A percentile compares a stretch with the other conserved stretches of the same genome.
Evolutionary conservation across 2,113 vertebrate species (phyloP).

Genomic region (Eudyptes chrysolophus): DNA sequence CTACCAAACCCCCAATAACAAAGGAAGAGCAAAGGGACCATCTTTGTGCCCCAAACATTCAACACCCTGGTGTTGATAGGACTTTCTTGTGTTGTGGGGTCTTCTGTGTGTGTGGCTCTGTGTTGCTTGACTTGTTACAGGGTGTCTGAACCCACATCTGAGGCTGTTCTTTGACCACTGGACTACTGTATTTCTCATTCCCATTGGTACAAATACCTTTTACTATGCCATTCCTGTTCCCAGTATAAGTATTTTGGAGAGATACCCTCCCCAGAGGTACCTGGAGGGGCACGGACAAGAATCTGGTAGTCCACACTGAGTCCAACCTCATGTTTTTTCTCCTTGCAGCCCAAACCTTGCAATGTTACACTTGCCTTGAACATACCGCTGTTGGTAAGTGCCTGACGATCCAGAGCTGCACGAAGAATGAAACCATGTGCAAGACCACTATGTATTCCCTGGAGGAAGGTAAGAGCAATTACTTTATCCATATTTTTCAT

Average conservation of each 20-base stretch:
- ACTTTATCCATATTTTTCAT: not conserved
- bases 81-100: accelerated
- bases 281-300: not conserved
- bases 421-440: not conserved
- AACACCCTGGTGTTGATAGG: not conserved
- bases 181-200: not conserved
- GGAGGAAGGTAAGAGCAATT: conserved; percentile 6
- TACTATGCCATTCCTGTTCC: not conserved
- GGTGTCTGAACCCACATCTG: not conserved
- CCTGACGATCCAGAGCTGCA: not conserved
- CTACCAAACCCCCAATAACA: not conserved
- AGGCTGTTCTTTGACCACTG: not conserved
- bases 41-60: not conserved
- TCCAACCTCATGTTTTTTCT: not conserved
- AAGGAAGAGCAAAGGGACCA: not conserved
- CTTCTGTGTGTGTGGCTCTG: not conserved
- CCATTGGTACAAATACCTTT: accelerated
- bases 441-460: conserved; percentile 42
- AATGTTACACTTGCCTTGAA: not conserved
- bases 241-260: not conserved
- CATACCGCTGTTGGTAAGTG: not conserved
- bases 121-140: not conserved
- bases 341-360: not conserved
- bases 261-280: accelerated
- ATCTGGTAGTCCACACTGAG: not conserved